phyloP scores from a whole-genome alignment of 2,888 invertebrate species.

The Mechanitis mazaeus region DNA sequence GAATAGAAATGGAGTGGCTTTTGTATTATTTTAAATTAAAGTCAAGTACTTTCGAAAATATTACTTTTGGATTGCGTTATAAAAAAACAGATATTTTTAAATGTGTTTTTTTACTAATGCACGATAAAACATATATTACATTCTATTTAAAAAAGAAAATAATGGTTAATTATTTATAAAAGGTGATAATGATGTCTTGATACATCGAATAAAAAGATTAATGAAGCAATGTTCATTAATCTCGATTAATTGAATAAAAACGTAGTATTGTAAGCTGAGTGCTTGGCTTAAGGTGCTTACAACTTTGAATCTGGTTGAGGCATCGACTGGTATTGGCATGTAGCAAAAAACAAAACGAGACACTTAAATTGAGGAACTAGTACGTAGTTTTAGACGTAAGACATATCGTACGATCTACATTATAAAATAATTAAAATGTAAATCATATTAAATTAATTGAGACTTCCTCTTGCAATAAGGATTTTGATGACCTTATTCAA shows the following conservation, averaged over 20 bases:
- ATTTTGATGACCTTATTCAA: too few relatives aligned
- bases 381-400: slow-evolving; percentile 11
- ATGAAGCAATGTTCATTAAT: slow-evolving; percentile 13
- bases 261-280: slow-evolving; percentile 16
- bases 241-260: slow-evolving; percentile 19
- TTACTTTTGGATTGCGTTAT: background rate
- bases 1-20: background rate
- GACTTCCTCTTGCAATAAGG: too few relatives aligned
- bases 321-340: slow-evolving; percentile 16
- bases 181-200: slow-evolving; percentile 9
- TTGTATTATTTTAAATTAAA: slow-evolving; percentile 2
- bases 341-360: slow-evolving; percentile 25
- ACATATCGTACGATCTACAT: slow-evolving; percentile 15
- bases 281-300: slow-evolving; percentile 14
- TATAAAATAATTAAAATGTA: background rate
- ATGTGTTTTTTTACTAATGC: too few relatives aligned
- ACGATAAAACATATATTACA: too few relatives aligned
- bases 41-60: background rate
- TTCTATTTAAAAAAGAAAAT: too few relatives aligned
- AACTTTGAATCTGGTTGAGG: slow-evolving; percentile 20
- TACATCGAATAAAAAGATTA: slow-evolving; percentile 5
- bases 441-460: too few relatives aligned
- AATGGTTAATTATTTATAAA: background rate
- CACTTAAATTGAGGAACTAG: slow-evolving; percentile 29
- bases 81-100: too few relatives aligned